Percentiles rank a stretch among this genome's conserved stretches.
phyloP scores from a whole-genome alignment of 2,113 vertebrate genomes.

The Vidua macroura region DNA sequence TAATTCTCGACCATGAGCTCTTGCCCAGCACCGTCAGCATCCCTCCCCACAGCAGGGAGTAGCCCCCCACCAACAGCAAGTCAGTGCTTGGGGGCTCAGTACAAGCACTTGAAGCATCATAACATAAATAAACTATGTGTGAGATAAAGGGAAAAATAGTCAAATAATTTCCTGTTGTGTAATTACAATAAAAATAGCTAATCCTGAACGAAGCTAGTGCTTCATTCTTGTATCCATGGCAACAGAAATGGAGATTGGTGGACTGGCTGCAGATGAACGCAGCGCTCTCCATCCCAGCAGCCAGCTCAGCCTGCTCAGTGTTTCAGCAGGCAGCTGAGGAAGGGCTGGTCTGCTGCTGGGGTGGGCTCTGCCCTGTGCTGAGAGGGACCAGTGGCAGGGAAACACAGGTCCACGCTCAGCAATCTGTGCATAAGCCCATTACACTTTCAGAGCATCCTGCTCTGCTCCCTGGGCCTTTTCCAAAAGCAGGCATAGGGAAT shows the following conservation, averaged over 20 bases:
- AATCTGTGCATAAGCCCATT: not conserved
- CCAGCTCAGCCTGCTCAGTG: not conserved
- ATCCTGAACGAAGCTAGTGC: not conserved
- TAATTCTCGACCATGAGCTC: not conserved
- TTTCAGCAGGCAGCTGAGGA: not conserved
- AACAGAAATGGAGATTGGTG: not conserved
- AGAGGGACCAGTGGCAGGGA: not conserved
- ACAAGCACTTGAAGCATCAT: not conserved
- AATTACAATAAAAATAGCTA: conserved; percentile 41
- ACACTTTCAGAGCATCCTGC: not conserved
- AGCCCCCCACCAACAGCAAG: not conserved
- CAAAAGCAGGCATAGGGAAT: accelerated
- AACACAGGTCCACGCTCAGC: accelerated
- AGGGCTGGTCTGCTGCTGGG: not conserved
- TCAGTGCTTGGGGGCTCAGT: not conserved
- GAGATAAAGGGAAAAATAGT: not conserved
- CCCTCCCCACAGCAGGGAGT: not conserved
- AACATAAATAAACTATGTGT: not conserved
- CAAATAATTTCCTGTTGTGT: not conserved
- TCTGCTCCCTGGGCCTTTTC: not conserved
- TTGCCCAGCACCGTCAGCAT: not conserved
- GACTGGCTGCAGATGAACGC: accelerated
- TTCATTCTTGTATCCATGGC: not conserved
- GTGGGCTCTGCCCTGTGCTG: not conserved
- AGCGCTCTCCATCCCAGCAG: not conserved